Percentiles rank a stretch among this genome's conserved stretches.
These are phyloP conservation scores for Barnardius zonarius DNA, from an alignment of 2,113 vertebrate genomes.

Conservation along the genomic window DNA sequence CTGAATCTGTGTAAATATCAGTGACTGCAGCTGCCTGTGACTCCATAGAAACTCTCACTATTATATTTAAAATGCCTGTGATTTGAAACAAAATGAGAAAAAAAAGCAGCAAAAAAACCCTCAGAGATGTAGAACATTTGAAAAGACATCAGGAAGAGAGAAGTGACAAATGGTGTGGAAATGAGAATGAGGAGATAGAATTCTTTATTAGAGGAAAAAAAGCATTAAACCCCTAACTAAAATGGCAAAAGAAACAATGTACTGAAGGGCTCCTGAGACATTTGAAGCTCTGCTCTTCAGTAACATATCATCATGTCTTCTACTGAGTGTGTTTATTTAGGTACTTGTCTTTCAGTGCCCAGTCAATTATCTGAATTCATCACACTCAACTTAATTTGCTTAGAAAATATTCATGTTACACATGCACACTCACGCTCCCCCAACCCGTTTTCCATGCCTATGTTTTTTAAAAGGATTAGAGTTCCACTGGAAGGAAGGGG, in stretches of 20 bases:
- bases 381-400: background rate
- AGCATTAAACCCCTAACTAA: background rate
- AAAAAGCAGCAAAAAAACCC: fast-evolving
- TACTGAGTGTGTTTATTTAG: background rate
- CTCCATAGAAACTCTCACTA: background rate
- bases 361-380: background rate
- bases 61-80: background rate
- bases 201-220: background rate
- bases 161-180: background rate
- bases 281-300: background rate
- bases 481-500: background rate
- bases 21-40: background rate
- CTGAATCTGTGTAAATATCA: background rate
- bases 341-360: background rate
- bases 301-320: background rate
- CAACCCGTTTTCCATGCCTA: background rate
- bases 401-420: background rate
- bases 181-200: background rate
- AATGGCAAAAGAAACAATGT: background rate
- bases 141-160: background rate
- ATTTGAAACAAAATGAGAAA: background rate
- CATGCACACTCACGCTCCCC: background rate
- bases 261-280: background rate
- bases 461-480: background rate
- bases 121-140: background rate